Conservation (phyloP, 2,797 vertebrate species). For the Channa striata region DNA sequence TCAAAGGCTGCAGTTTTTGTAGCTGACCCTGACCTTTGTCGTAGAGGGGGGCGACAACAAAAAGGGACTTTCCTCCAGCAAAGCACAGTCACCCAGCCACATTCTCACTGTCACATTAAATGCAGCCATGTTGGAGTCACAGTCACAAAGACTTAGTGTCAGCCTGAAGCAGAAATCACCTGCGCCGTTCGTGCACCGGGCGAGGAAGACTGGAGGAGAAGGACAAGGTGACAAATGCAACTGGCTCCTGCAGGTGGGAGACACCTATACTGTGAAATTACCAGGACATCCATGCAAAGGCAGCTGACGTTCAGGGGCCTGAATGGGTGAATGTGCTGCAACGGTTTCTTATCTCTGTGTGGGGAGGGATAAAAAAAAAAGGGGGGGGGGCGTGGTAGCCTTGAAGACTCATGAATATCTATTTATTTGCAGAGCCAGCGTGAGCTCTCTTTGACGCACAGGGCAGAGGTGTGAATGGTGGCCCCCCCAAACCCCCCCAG, state of each 20-base stretch:
- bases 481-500: too few species aligned
- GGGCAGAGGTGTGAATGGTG: constrained; percentile 53
- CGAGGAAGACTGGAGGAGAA: constrained; percentile 18
- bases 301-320: constrained; percentile 22
- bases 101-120: constrained; percentile 20
- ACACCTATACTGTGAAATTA: constrained; percentile 32
- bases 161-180: constrained; percentile 46
- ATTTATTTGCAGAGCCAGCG: constrained; percentile 43
- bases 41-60: not conserved
- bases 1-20: constrained; percentile 25
- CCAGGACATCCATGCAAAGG: constrained; percentile 33
- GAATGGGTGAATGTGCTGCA: constrained; percentile 16
- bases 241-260: constrained; percentile 60
- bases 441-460: constrained; percentile 57
- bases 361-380: not conserved
- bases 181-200: constrained; percentile 36
- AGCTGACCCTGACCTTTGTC: constrained; percentile 43
- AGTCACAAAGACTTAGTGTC: constrained; percentile 7
- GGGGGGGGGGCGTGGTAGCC: constrained; percentile 9
- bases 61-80: constrained; percentile 16
- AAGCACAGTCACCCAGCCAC: constrained; percentile 18
- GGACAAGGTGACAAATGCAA: constrained; percentile 45
- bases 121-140: not conserved
- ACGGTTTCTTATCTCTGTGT: constrained; percentile 42
- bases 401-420: constrained; percentile 59